Base-by-base conservation (phyloP, 2,113 vertebrate genomes). In the Fregetta grallaria region DNA sequence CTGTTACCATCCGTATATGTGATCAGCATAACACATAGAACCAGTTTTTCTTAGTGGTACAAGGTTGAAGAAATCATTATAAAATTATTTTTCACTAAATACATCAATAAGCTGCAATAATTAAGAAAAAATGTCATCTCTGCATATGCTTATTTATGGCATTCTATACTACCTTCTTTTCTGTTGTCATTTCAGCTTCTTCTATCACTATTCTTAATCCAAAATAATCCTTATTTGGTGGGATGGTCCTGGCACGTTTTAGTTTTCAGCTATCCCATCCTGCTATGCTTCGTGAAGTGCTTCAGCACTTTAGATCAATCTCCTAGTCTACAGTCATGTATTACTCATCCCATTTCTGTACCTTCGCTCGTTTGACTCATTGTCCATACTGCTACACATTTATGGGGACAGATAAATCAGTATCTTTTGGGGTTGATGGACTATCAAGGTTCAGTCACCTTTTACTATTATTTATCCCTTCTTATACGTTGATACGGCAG, bases 391-490 rank as follows among this genome's bases (percentile, higher is more conserved):
- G n/a, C 45, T 58, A 40, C 53, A 75, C 59, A 84, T 94, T 95
- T 78, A 95, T 68, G 50, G n/a, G 65, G 36, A 44, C 44, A 94
- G n/a, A 94, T 96, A 94, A 87, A 96, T 94, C 83, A 95, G 72
- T 86, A 91, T 87, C 58, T 75, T 90, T 84, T 21, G 15, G 77
- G 53, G 61, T 12, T 85, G 89, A 95, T 70, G 83, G 58, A 81
- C 74, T 91, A 92, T 72, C 62, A 50, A 94, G 52, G 80, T 84
- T 94, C 62, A 94, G 62, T 87, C 88, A 95, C 44, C 66, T 94
- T 47, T 91, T 85, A 71, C 38, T 81, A 58, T 96, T 95, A 97
- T 95, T 94, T 95, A 94, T 96, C 30, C 36, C 26, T 78, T 72
- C 53, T 94, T 85, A 75, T 20, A 59, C 6, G 4, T 63, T 49